Base-by-base conservation (phyloP, 1,140 invertebrate genomes). In the Drosophila melanica region DNA sequence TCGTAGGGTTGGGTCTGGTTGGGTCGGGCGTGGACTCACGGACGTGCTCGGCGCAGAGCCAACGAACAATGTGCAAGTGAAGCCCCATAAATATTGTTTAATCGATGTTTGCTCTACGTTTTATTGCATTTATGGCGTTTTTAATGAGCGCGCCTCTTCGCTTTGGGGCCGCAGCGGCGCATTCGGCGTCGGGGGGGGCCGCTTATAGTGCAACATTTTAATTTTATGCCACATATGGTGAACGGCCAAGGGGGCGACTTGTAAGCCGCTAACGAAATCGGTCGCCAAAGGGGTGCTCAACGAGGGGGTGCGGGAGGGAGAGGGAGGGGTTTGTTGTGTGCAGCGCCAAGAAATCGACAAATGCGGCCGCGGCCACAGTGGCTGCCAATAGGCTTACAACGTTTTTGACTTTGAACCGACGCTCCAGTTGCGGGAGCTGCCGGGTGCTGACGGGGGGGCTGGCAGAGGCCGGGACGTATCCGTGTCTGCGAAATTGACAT, bases 11-110 rank as follows among this genome's bases (percentile, higher is more conserved):
- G 48, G 37, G 11, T 30, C 44, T 12, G 44, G 39, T 53, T 64
- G 62, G 35, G 54, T 16, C 59, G 65, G 51, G 47, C 45, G 60
- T 62, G 62, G 81, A 72, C 70, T 77, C 68, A 75, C 70, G 75
- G 68, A 77, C 71, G 58, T 72, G 81, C 66, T 68, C 75, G 74
- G 81, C 60, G 68, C 79, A 79, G 68, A 89, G 63, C 75, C 85
- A 90, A 68, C 85, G 85, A 89, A 89, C 85, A 90, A 85, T 90
- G 85, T 90, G 80, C 87, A 86, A 89, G 81, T 90, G 90, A 91
- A 91, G 90, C 90, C 90, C 90, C 90, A 91, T 91, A 91, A 91
- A 91, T 91, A 91, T 90, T 91, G 90, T 91, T 91, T 91, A 91
- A 91, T 91, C 90, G 90, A 91, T 91, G 90, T 91, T 91, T 91